Conservation (phyloP, 1,140 invertebrate genomes). For the Sinonovacula constricta region DNA sequence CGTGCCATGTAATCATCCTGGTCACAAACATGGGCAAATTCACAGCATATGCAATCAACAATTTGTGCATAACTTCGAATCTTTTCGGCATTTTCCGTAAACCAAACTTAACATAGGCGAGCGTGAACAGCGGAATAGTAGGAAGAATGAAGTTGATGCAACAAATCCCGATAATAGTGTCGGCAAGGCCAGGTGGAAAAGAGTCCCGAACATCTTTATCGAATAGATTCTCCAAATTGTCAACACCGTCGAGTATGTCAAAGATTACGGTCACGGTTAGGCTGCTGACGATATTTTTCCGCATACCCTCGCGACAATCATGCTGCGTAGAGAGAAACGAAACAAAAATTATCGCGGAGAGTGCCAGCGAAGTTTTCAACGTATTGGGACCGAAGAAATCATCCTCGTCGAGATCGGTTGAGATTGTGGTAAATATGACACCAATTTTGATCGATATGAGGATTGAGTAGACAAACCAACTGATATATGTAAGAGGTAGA, state of each 20-base stretch:
- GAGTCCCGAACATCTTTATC: constrained; percentile 67
- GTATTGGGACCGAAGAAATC: constrained; percentile 80
- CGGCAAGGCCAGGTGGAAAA: constrained; percentile 76
- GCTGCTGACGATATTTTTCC: constrained; percentile 79
- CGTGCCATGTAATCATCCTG: constrained; percentile 81
- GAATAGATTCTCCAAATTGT: constrained; percentile 78
- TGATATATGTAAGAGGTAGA: constrained; percentile 79
- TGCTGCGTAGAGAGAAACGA: constrained; percentile 81
- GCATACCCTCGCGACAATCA: constrained; percentile 77
- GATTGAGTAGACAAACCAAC: constrained; percentile 81
- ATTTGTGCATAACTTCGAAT: constrained; percentile 77
- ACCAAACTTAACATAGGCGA: constrained; percentile 78
- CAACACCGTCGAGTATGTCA: constrained; percentile 82
- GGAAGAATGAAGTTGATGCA: constrained; percentile 82
- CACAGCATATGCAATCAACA: constrained; percentile 79
- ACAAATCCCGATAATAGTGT: constrained; percentile 79
- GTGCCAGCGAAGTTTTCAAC: constrained; percentile 80
- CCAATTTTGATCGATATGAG: constrained; percentile 80
- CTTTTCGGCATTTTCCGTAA: constrained; percentile 57
- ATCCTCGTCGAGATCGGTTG: constrained; percentile 67
- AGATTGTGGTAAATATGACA: constrained; percentile 79
- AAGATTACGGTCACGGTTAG: constrained; percentile 73
- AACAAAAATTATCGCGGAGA: constrained; percentile 81
- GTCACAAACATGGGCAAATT: constrained; percentile 82
- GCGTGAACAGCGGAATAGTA: constrained; percentile 80